phyloP scores from a whole-genome alignment of 2,113 vertebrate species.

The Nycticebus coucang region DNA sequence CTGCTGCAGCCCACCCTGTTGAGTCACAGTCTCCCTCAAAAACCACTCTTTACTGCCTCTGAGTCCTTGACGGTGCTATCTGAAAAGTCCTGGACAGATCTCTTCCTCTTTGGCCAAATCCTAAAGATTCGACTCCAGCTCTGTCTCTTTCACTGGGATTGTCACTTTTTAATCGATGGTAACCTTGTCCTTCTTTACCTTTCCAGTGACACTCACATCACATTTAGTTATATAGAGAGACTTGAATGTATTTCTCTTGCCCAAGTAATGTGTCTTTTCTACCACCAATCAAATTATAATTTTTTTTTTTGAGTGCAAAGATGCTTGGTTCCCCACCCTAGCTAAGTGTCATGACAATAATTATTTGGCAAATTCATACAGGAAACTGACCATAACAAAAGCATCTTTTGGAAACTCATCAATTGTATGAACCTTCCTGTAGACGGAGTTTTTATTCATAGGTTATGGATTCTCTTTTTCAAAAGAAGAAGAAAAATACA shows the following conservation, averaged over 20 bases:
- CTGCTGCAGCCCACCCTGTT: neutral
- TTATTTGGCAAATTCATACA: conserved; percentile 50
- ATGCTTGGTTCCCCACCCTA: neutral
- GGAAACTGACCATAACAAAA: conserved; percentile 34
- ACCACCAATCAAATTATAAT: neutral
- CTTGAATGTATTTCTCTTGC: neutral
- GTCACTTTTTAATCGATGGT: neutral
- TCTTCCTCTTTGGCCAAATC: neutral
- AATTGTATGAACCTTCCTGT: neutral
- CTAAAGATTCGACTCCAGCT: neutral
- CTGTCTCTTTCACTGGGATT: neutral
- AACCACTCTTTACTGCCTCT: neutral
- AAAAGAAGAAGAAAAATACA: conserved; percentile 41
- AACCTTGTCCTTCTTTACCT: neutral
- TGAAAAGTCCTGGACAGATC: neutral
- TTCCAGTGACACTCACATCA: neutral
- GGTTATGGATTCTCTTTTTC: conserved; percentile 34
- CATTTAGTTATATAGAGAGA: neutral
- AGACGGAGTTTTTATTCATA: conserved; percentile 20
- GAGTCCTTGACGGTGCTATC: neutral
- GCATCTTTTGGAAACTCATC: conserved; percentile 11
- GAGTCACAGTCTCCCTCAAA: neutral
- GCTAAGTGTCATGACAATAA: neutral
- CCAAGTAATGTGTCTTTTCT: neutral
- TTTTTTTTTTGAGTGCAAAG: neutral